Base-by-base conservation (phyloP, 2,113 vertebrate species). In the Psittacula cyanocephala region DNA sequence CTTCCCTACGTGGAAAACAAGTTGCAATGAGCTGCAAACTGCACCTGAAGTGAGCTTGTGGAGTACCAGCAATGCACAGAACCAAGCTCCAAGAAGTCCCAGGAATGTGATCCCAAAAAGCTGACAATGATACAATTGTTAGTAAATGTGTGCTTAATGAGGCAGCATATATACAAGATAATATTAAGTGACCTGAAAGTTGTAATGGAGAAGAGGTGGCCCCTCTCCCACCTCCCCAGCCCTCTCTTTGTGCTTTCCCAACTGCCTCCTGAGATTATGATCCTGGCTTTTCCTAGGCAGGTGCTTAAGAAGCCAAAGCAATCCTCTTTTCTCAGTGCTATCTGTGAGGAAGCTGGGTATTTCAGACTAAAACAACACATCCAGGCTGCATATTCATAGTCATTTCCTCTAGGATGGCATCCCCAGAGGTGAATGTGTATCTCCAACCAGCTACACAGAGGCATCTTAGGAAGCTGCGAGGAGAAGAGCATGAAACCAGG, bases 161-260 rank as follows among this genome's bases (percentile, higher is more conserved):
- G 88, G 95, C 91, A 95, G 92, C 86, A 64, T 83, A 76, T 29
- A 22, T 15, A 67, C 85, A 78, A 52, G 89, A 53, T 18, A 83
- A n/a, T 7, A 77, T 79, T 72, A 63, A 92, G 63, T 60, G 74
- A 93, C 91, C 90, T 93, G 94, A 88, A 96, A 63, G 81, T 3
- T 23, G 60, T 28, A 17, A 63, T 4, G 79, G 70, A n/a, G 74
- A 67, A 71, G 88, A 91, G 50, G 46, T 17, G 85, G 86, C 83
- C 50, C 69, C 79, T 39, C 69, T 91, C 27, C 74, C 86, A 55
- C 31, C 44, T 67, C 70, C 33, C 29, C 75, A 64, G 64, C 69
- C 69, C 78, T 31, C 33, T 10, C 74, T 43, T 18, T 8, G 31
- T n/a, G 80, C 60, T 63, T 60, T 55, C 83, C 91, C 71, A 39